Percentiles rank a stretch among this genome's conserved stretches.
These are phyloP conservation scores for Aegotheles bennettii DNA, from an alignment of 2,113 vertebrate species.

Conservation along the genomic window DNA sequence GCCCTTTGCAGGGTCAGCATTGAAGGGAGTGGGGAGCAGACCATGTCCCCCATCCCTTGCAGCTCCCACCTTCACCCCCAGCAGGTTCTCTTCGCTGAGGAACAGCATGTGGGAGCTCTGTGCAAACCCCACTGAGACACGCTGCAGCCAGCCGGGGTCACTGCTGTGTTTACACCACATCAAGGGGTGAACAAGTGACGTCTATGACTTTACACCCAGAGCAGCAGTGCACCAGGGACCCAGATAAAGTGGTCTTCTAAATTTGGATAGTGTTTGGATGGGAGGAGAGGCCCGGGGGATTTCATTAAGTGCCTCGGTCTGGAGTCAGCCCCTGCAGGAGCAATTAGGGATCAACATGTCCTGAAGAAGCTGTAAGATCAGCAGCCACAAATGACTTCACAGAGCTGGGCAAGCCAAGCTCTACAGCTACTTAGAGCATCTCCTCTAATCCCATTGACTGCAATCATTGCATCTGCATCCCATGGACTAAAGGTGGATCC, in stretches of 20 bases:
- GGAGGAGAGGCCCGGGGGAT: neutral
- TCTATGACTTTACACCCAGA: neutral
- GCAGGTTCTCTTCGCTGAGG: accelerated
- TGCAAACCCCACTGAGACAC: accelerated
- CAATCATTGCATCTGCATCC: neutral
- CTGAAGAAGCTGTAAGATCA: neutral
- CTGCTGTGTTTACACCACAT: neutral
- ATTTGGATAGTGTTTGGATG: neutral
- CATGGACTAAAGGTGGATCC: accelerated
- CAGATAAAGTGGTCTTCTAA: neutral
- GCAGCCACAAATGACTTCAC: accelerated
- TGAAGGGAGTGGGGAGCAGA: neutral
- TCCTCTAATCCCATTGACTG: neutral
- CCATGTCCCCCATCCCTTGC: neutral
- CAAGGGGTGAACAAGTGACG: neutral
- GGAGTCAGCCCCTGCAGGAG: neutral
- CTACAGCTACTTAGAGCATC: neutral
- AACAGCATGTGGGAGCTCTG: accelerated
- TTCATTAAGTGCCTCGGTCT: neutral
- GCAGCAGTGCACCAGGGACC: neutral
- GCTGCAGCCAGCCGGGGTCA: accelerated
- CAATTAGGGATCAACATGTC: neutral
- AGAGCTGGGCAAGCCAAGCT: neutral
- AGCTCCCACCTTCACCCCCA: neutral
- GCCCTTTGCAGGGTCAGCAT: neutral